Conservation (phyloP, 2,797 vertebrate genomes). For the Malacoraja senta region DNA sequence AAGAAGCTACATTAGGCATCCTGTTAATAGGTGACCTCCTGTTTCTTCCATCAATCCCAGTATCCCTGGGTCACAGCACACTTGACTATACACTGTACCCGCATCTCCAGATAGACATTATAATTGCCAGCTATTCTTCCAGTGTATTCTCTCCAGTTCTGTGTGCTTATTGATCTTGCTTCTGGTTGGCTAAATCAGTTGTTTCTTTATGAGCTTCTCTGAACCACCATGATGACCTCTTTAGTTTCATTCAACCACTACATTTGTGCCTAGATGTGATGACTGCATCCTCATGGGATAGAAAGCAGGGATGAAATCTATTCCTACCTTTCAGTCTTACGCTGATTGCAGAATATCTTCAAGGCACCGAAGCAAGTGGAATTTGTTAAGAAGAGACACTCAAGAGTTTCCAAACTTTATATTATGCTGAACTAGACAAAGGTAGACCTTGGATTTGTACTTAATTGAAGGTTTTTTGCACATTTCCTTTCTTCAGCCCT, state of each 20-base stretch:
- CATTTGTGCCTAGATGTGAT: background rate
- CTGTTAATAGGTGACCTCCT: constrained; percentile 31
- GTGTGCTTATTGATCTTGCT: constrained; percentile 18
- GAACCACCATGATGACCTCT: constrained; percentile 23
- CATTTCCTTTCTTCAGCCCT: background rate
- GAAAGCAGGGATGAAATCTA: background rate
- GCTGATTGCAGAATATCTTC: background rate
- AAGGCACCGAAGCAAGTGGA: background rate
- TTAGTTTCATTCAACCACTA: background rate
- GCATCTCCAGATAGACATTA: constrained; percentile 8
- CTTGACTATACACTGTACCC: background rate
- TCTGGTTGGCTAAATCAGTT: constrained; percentile 13
- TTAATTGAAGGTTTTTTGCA: background rate
- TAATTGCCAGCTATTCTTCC: constrained; percentile 33
- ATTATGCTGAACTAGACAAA: background rate
- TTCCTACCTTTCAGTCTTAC: background rate
- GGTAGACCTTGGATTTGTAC: background rate
- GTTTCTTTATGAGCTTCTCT: background rate
- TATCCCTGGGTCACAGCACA: constrained; percentile 12
- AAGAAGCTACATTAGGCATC: constrained; percentile 9
- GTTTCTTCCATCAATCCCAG: constrained; percentile 22
- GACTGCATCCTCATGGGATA: background rate
- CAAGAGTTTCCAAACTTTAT: background rate
- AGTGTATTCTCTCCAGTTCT: background rate
- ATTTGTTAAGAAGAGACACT: background rate